phyloP scores from a whole-genome alignment of 2,888 invertebrate genomes.

The Amaurobius ferox region DNA sequence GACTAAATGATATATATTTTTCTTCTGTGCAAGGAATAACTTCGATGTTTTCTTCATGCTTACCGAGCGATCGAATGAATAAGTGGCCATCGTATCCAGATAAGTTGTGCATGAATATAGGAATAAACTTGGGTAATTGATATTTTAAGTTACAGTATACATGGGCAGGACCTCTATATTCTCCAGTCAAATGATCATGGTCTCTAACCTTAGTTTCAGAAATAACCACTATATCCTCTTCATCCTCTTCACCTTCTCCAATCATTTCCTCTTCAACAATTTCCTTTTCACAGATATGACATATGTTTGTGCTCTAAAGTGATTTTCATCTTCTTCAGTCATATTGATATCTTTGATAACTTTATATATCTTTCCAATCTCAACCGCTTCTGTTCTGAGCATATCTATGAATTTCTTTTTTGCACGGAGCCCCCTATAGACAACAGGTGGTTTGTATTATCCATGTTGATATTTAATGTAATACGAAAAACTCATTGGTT shows the following conservation, averaged over 20 bases:
- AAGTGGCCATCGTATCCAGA: conserved; percentile 42
- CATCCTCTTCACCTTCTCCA: too few species aligned
- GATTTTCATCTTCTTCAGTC: background rate
- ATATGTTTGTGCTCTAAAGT: background rate
- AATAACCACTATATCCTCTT: too few species aligned
- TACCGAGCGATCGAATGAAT: conserved; percentile 19
- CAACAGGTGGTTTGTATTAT: background rate
- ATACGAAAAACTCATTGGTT: background rate
- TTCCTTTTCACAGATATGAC: too few species aligned
- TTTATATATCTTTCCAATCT: background rate
- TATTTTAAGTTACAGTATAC: conserved; percentile 20
- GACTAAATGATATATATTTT: too few species aligned
- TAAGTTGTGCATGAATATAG: conserved; percentile 53
- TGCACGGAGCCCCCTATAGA: background rate
- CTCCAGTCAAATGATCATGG: conserved; percentile 6
- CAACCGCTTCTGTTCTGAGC: background rate
- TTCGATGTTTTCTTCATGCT: conserved; percentile 23
- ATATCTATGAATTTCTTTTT: background rate
- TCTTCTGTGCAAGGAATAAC: conserved; percentile 65
- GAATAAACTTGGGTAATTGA: conserved; percentile 31
- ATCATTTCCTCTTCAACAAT: too few species aligned
- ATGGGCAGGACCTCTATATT: conserved; percentile 33
- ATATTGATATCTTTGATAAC: background rate
- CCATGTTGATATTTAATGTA: background rate
- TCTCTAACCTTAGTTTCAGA: too few species aligned